A percentile compares a stretch with the other conserved stretches of the same genome.
Evolutionary conservation across 1,140 invertebrate genomes (phyloP).

Genomic region (Diabrotica virgifera): DNA sequence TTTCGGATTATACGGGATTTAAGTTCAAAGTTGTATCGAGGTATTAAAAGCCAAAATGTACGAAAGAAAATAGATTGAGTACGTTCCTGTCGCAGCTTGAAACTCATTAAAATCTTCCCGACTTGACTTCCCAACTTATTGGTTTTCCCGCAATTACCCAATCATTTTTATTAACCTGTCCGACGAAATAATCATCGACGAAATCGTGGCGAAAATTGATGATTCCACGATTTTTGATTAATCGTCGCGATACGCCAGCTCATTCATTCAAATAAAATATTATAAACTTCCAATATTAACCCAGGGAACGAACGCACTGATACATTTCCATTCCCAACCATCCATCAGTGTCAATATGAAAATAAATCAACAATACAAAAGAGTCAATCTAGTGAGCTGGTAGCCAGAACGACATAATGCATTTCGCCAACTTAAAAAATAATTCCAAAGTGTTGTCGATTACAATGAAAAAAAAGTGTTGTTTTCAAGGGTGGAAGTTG

Average conservation of each 20-base stretch:
- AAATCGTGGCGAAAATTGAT: constrained; percentile 1
- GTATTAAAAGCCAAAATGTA: too few species aligned
- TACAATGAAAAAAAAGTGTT: background rate
- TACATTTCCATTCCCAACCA: background rate
- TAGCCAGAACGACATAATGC: background rate
- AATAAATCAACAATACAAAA: constrained; percentile 3
- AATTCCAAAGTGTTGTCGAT: background rate
- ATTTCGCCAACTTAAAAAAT: background rate
- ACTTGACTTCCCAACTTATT: background rate
- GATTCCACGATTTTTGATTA: background rate
- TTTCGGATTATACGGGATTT: too few species aligned
- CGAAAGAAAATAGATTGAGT: too few species aligned
- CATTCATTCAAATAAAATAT: background rate
- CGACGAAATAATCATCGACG: background rate
- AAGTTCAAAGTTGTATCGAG: too few species aligned
- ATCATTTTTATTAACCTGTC: constrained; percentile 3
- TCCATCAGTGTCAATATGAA: background rate
- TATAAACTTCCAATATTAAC: background rate
- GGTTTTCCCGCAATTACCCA: background rate
- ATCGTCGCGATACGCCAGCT: background rate
- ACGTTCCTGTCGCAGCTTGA: too few species aligned
- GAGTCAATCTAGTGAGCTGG: background rate
- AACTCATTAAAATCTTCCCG: too few species aligned
- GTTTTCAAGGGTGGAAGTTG: background rate
- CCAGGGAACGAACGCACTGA: background rate